These are phyloP conservation scores for Suncus etruscus DNA, from an alignment of 2,113 vertebrate genomes.

Conservation along the genomic window DNA sequence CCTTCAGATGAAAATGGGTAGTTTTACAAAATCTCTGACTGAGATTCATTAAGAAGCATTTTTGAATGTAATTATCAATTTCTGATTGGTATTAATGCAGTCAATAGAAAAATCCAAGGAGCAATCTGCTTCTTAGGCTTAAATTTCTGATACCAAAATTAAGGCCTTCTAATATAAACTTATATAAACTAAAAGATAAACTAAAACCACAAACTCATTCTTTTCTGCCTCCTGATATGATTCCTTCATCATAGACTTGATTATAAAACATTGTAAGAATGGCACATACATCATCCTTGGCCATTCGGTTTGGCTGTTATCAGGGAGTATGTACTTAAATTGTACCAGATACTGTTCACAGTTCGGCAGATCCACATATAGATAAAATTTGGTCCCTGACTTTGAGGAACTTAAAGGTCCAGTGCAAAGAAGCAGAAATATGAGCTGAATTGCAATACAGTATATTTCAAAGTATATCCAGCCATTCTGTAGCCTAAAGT, in stretches of 20 bases:
- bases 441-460: not conserved
- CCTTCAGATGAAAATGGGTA: constrained; percentile 42
- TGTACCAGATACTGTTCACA: not conserved
- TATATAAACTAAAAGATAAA: not conserved
- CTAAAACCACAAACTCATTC: not conserved
- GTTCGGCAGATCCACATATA: not conserved
- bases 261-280: not conserved
- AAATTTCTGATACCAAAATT: constrained; percentile 24
- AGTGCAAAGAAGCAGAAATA: not conserved
- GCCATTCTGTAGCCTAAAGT: not conserved
- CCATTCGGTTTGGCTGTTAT: not conserved
- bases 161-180: constrained; percentile 28
- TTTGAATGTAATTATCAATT: not conserved
- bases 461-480: constrained; percentile 26
- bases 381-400: not conserved
- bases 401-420: not conserved
- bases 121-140: constrained; percentile 29
- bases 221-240: not conserved
- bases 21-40: constrained; percentile 48
- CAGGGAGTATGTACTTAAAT: not conserved
- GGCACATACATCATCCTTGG: not conserved
- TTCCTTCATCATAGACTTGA: not conserved
- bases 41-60: constrained; percentile 23
- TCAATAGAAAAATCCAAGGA: not conserved
- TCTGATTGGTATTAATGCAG: not conserved